phyloP scores from a whole-genome alignment of 2,888 invertebrate species.

The Microplitis deprimator region DNA sequence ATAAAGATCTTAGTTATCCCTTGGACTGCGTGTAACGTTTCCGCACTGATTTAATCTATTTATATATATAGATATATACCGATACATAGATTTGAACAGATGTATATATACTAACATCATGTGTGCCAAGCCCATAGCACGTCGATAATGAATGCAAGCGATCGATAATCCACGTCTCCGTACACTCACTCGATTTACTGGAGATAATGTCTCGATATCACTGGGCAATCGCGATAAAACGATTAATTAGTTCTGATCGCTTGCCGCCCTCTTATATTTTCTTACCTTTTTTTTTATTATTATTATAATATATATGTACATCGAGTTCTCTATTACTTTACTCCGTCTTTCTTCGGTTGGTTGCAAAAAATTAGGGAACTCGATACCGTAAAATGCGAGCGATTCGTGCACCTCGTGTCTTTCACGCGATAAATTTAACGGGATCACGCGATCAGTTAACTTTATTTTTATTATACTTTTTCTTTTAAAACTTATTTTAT shows the following conservation, averaged over 20 bases:
- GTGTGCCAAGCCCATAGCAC: constrained; percentile 19
- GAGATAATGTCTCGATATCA: constrained; percentile 56
- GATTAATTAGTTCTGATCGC: constrained; percentile 54
- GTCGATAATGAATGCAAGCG: constrained; percentile 41
- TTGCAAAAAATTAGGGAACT: constrained; percentile 36
- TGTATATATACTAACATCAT: background rate
- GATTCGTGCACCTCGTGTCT: constrained; percentile 40
- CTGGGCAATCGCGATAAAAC: constrained; percentile 55
- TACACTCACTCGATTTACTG: background rate
- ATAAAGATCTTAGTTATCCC: constrained; percentile 14
- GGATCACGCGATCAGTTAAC: constrained; percentile 37
- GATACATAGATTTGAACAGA: constrained; percentile 23
- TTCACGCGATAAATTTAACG: constrained; percentile 43
- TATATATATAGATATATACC: background rate
- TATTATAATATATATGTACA: background rate
- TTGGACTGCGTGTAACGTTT: constrained; percentile 17
- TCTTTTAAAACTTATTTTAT: background rate
- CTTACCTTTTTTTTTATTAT: constrained; percentile 15
- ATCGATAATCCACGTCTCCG: constrained; percentile 40
- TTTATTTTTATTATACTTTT: constrained; percentile 6
- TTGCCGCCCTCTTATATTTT: constrained; percentile 22
- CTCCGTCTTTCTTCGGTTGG: background rate
- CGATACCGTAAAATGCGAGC: constrained; percentile 39
- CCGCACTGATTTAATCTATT: constrained; percentile 17
- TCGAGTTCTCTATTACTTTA: background rate